Evolutionary conservation across 2,888 invertebrate genomes (phyloP).

Genomic region (Andrena trimmerana): DNA sequence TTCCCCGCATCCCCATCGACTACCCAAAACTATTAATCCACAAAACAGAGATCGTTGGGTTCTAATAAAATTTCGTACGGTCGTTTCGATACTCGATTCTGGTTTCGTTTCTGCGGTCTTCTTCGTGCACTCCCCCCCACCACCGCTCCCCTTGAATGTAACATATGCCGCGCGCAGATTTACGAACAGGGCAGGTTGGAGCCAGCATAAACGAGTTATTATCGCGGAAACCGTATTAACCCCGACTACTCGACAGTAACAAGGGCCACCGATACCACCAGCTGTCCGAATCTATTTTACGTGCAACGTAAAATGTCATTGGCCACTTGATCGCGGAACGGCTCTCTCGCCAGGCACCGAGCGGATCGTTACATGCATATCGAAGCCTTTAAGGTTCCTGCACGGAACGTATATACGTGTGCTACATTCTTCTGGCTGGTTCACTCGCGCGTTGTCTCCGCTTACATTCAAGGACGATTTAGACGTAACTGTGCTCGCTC

Average conservation of each 20-base stretch:
- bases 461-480: conserved; percentile 64
- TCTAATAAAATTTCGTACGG: conserved; percentile 22
- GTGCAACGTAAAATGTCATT: conserved; percentile 32
- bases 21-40: not conserved
- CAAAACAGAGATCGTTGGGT: not conserved
- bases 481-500: conserved; percentile 38
- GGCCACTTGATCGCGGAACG: conserved; percentile 29
- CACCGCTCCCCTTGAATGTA: not conserved
- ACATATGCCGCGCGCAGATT: conserved; percentile 44
- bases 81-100: conserved; percentile 28
- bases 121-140: not conserved
- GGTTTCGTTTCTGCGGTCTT: conserved; percentile 30
- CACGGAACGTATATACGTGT: conserved; percentile 11
- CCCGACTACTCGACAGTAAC: conserved; percentile 50
- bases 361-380: conserved; percentile 10
- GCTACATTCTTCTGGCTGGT: conserved; percentile 49
- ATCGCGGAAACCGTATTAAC: conserved; percentile 60
- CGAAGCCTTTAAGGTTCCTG: conserved; percentile 39
- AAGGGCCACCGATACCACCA: conserved; percentile 37
- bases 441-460: conserved; percentile 48
- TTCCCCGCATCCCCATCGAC: not conserved
- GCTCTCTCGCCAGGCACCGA: conserved; percentile 3
- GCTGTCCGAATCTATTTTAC: conserved; percentile 44
- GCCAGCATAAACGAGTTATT: conserved; percentile 64
- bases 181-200: conserved; percentile 40